Evolutionary conservation across 2,888 invertebrate genomes (phyloP).

Genomic region (Girardia tigrina): DNA sequence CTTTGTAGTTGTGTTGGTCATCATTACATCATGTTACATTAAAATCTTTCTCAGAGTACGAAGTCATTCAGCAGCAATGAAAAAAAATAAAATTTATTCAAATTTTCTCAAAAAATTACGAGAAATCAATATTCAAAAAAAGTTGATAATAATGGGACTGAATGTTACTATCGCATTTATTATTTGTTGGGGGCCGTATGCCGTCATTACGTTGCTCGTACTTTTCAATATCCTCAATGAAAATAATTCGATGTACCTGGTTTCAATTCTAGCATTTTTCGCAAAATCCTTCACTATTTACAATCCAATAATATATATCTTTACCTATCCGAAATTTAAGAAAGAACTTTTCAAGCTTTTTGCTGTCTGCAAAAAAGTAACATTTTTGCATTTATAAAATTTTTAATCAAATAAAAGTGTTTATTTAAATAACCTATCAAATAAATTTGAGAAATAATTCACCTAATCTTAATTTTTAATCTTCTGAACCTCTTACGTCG

Average conservation of each 20-base stretch:
- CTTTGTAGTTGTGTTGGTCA: not conserved
- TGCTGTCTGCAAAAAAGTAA: too few relatives aligned
- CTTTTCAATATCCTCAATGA: not conserved
- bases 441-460: too few relatives aligned
- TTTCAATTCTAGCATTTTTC: not conserved
- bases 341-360: not conserved
- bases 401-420: too few relatives aligned
- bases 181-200: not conserved
- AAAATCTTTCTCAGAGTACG: not conserved
- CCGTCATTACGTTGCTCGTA: not conserved
- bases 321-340: not conserved
- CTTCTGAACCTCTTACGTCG: too few relatives aligned
- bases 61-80: not conserved
- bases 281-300: not conserved
- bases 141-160: not conserved
- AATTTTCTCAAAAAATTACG: not conserved
- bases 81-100: not conserved
- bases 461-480: too few relatives aligned
- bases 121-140: not conserved
- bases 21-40: not conserved
- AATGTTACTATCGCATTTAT: not conserved
- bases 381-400: too few relatives aligned
- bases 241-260: not conserved
- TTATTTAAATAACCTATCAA: too few relatives aligned
- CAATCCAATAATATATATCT: constrained; percentile 3